Conservation (phyloP, 2,797 vertebrate genomes). For the Momotus momota region DNA sequence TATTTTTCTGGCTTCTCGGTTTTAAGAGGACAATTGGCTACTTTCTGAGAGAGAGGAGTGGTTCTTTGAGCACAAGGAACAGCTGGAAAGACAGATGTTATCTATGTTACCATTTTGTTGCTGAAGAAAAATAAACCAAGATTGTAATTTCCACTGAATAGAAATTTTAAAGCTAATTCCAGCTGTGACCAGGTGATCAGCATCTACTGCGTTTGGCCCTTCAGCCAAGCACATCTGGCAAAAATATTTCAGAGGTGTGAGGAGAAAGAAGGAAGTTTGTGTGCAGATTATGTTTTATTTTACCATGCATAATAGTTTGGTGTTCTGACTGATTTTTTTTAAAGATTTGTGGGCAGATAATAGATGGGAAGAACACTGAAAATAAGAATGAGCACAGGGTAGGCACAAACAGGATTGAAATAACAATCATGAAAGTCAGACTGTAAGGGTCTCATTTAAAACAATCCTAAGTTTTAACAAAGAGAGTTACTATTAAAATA, state of each 20-base stretch:
- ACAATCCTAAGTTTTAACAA: not conserved
- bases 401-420: not conserved
- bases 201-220: conserved; percentile 3
- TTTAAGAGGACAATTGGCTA: not conserved
- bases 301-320: not conserved
- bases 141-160: conserved; percentile 14
- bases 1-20: not conserved
- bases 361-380: not conserved
- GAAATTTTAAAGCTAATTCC: conserved; percentile 31
- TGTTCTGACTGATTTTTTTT: not conserved
- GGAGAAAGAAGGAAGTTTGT: not conserved
- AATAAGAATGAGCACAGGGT: not conserved
- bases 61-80: not conserved
- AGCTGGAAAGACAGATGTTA: conserved; percentile 64
- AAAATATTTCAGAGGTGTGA: conserved; percentile 34
- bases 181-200: conserved; percentile 43
- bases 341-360: not conserved
- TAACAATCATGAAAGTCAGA: not conserved
- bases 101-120: not conserved
- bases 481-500: not conserved
- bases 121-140: conserved; percentile 39
- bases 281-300: conserved; percentile 30
- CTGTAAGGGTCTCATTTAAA: not conserved
- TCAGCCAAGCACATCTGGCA: conserved; percentile 27
- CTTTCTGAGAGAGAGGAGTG: not conserved